These are phyloP conservation scores for Habroteleia sp. DNA, from an alignment of 2,888 invertebrate species.

Conservation along the genomic window DNA sequence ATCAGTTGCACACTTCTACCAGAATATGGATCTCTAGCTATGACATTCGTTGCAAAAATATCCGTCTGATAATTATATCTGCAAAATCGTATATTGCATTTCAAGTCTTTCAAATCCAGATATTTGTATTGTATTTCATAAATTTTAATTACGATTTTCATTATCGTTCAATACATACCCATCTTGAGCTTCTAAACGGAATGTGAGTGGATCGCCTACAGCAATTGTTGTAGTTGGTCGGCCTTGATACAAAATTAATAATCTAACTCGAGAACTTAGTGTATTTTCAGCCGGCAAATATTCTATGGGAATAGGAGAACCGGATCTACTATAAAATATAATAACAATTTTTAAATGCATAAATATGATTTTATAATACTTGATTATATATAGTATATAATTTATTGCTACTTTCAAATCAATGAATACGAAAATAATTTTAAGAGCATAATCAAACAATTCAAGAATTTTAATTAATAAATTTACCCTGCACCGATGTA, in stretches of 20 bases:
- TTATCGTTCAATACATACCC: slow-evolving; percentile 81
- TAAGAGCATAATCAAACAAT: not conserved
- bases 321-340: slow-evolving; percentile 84
- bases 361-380: not conserved
- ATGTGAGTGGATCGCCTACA: slow-evolving; percentile 94
- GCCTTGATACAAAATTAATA: slow-evolving; percentile 93
- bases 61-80: slow-evolving; percentile 91
- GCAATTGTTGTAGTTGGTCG: slow-evolving; percentile 96
- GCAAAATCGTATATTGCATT: not conserved
- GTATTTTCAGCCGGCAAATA: slow-evolving; percentile 95
- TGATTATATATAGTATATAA: too few species aligned
- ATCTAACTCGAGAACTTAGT: slow-evolving; percentile 91
- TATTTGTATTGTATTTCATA: too few species aligned
- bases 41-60: slow-evolving; percentile 95
- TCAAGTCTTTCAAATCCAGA: too few species aligned
- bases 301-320: slow-evolving; percentile 95
- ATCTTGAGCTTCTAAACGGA: slow-evolving; percentile 93
- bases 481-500: slow-evolving; percentile 94
- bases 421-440: too few species aligned
- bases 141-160: not conserved
- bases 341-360: too few species aligned
- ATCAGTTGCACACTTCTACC: slow-evolving; percentile 94
- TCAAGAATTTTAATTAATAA: not conserved
- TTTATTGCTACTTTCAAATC: too few species aligned
- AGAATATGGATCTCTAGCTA: slow-evolving; percentile 95